Evolutionary conservation across 2,113 vertebrate genomes (phyloP).

Genomic region (Apteryx owenii): DNA sequence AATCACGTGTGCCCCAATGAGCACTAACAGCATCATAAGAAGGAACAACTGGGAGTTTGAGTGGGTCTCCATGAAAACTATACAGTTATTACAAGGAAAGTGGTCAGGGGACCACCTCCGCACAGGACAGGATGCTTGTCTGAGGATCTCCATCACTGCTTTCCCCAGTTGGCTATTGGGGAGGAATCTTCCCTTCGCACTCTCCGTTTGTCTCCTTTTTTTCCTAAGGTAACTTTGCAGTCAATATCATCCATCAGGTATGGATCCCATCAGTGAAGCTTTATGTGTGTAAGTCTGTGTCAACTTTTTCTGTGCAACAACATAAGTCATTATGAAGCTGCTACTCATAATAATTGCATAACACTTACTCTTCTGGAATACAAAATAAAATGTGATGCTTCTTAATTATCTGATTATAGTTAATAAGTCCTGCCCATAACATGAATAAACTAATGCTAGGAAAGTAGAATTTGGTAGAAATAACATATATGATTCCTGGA

Average conservation of each 20-base stretch:
- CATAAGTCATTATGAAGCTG: background rate
- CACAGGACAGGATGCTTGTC: background rate
- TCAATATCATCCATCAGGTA: background rate
- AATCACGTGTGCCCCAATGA: background rate
- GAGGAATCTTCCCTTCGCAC: background rate
- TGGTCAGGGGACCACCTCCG: rapidly evolving
- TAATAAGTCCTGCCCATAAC: background rate
- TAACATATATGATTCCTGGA: background rate
- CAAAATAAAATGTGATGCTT: background rate
- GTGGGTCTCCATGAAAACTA: background rate
- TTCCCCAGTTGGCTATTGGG: background rate
- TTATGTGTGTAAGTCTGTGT: background rate
- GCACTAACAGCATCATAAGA: rapidly evolving
- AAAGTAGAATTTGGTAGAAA: background rate
- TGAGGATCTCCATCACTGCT: background rate
- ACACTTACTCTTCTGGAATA: background rate
- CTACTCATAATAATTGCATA: background rate
- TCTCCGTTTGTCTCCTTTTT: background rate
- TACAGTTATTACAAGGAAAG: background rate
- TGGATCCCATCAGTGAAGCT: background rate
- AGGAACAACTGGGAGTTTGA: background rate
- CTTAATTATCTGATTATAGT: background rate
- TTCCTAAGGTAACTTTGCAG: background rate
- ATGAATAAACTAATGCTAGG: background rate
- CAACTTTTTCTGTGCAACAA: background rate